Percentiles rank a stretch among this genome's conserved stretches.
Conservation (phyloP, 2,888 invertebrate genomes). For the Cephalotes varians region DNA sequence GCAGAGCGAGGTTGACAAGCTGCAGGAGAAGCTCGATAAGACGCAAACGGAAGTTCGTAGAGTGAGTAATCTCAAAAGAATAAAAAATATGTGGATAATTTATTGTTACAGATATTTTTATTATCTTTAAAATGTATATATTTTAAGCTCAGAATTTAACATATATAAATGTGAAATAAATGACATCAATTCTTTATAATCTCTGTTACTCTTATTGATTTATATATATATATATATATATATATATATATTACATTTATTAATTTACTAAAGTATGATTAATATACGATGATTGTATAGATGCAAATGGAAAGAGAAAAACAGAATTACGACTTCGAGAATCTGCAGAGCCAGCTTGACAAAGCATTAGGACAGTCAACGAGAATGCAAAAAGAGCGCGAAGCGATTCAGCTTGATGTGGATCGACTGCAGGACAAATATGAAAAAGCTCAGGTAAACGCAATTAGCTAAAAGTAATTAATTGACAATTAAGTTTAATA, state of each 20-base stretch:
- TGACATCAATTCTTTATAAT: not conserved
- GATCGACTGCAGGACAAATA: constrained; percentile 95
- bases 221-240: too few species aligned
- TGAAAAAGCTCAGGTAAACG: constrained; percentile 94
- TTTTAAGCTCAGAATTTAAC: not conserved
- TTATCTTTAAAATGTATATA: not conserved
- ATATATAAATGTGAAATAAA: not conserved
- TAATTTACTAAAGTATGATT: not conserved
- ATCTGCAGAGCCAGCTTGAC: constrained; percentile 95
- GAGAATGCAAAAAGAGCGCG: constrained; percentile 95
- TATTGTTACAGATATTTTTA: not conserved
- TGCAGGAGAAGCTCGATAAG: constrained; percentile 95
- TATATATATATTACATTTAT: not conserved
- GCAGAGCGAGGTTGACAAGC: constrained; percentile 95
- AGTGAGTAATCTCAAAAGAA: constrained; percentile 86
- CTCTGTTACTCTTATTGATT: not conserved
- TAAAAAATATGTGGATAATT: not conserved
- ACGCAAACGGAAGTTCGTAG: constrained; percentile 93
- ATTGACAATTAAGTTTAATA: not conserved
- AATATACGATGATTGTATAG: constrained; percentile 83
- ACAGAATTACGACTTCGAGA: constrained; percentile 95
- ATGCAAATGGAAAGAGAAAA: constrained; percentile 96
- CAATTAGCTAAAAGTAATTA: not conserved
- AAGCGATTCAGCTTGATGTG: constrained; percentile 93
- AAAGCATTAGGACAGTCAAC: constrained; percentile 95